Evolutionary conservation across 2,113 vertebrate genomes (phyloP).

Genomic region (Phrynosoma platyrhinos): DNA sequence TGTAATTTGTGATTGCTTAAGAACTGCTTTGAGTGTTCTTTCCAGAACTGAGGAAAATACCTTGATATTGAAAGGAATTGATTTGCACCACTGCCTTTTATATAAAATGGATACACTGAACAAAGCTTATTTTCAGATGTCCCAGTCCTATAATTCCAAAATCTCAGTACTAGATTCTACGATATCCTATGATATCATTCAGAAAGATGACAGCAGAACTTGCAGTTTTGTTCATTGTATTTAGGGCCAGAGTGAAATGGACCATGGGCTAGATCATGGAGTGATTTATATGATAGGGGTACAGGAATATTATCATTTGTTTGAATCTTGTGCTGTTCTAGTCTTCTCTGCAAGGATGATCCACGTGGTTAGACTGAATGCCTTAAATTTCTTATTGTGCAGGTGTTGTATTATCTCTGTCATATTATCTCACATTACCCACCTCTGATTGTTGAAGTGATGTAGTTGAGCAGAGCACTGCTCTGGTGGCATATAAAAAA

Average conservation of each 20-base stretch:
- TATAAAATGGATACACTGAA: slow-evolving; percentile 1
- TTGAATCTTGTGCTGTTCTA: neutral
- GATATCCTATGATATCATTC: neutral
- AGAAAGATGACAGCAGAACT: neutral
- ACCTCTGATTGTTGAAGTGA: neutral
- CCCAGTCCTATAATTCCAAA: neutral
- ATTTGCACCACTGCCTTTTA: neutral
- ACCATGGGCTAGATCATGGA: neutral
- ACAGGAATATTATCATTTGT: neutral
- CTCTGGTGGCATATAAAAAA: neutral
- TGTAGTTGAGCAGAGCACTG: too few species aligned
- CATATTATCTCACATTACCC: too few species aligned
- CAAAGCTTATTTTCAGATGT: neutral
- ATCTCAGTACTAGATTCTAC: neutral
- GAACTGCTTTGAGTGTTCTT: neutral
- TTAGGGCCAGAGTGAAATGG: neutral
- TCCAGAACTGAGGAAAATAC: neutral
- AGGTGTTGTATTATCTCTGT: too few species aligned
- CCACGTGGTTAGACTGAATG: neutral
- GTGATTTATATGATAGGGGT: neutral
- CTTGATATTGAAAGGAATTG: neutral
- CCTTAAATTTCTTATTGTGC: neutral
- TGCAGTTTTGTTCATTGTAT: neutral
- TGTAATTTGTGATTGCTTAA: neutral
- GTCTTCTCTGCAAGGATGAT: neutral